Conservation (phyloP, 2,888 invertebrate genomes). For the Eupithecia subumbrata region DNA sequence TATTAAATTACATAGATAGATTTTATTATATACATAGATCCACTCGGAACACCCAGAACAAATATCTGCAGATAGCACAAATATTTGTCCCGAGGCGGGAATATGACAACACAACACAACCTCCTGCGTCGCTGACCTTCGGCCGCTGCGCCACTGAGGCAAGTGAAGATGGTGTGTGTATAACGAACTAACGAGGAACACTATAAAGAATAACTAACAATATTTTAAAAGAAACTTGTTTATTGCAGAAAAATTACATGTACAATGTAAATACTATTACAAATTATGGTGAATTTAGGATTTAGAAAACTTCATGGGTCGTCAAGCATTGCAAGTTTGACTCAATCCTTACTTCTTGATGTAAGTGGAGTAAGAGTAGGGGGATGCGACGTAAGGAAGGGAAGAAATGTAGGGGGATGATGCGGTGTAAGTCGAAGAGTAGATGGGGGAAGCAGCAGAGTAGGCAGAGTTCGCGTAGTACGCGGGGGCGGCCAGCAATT, state of each 20-base stretch:
- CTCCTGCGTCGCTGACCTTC: background rate
- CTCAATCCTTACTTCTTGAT: conserved; percentile 44
- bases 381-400: conserved; percentile 34
- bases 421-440: conserved; percentile 33
- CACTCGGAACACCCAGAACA: too few relatives aligned
- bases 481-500: conserved; percentile 44
- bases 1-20: too few relatives aligned
- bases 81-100: background rate
- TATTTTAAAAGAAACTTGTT: conserved; percentile 31
- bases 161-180: too few relatives aligned
- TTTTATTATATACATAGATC: too few relatives aligned
- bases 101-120: background rate
- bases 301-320: conserved; percentile 15
- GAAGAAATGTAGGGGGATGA: conserved; percentile 33
- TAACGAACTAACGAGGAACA: background rate
- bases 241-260: conserved; percentile 36
- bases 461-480: conserved; percentile 41
- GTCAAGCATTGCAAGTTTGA: background rate
- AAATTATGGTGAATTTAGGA: conserved; percentile 34
- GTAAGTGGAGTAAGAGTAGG: conserved; percentile 40
- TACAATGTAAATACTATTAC: conserved; percentile 31
- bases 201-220: conserved; percentile 2
- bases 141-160: too few relatives aligned
- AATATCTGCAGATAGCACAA: too few relatives aligned
- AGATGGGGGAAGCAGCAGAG: conserved; percentile 25